Percentiles rank a stretch among this genome's conserved stretches.
phyloP scores from a whole-genome alignment of 2,113 vertebrate genomes.

The Oncorhynchus tshawytscha region DNA sequence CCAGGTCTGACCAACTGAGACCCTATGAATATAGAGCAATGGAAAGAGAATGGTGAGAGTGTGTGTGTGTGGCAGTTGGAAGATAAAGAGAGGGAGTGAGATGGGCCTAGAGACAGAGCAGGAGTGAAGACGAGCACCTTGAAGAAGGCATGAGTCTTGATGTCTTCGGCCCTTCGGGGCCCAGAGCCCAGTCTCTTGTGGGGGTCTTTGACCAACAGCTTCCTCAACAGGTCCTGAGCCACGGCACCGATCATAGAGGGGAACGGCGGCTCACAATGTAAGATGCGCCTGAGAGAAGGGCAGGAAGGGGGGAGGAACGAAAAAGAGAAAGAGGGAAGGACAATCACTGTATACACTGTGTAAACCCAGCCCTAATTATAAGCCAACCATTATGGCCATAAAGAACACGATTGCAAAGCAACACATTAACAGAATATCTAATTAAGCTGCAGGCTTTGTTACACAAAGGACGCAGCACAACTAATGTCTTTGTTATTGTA shows the following conservation, averaged over 20 bases:
- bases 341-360: background rate
- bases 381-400: background rate
- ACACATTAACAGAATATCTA: background rate
- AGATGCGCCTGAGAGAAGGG: slow-evolving; percentile 76
- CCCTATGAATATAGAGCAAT: slow-evolving; percentile 63
- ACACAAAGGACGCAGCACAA: background rate
- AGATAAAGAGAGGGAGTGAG: background rate
- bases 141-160: slow-evolving; percentile 86
- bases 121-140: slow-evolving; percentile 70
- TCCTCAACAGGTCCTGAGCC: slow-evolving; percentile 84
- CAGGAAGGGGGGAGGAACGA: too few relatives aligned
- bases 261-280: slow-evolving; percentile 87
- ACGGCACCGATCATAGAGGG: slow-evolving; percentile 79
- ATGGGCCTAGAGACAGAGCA: too few relatives aligned
- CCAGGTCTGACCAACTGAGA: slow-evolving; percentile 82
- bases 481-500: background rate
- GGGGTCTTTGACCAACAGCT: slow-evolving; percentile 86
- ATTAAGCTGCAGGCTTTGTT: background rate
- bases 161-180: slow-evolving; percentile 80
- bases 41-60: background rate
- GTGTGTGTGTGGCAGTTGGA: background rate
- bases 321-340: too few relatives aligned
- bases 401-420: background rate
- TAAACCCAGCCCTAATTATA: background rate
- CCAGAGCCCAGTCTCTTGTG: slow-evolving; percentile 85